phyloP scores from a whole-genome alignment of 2,797 vertebrate species.

The Esox masquinongy region DNA sequence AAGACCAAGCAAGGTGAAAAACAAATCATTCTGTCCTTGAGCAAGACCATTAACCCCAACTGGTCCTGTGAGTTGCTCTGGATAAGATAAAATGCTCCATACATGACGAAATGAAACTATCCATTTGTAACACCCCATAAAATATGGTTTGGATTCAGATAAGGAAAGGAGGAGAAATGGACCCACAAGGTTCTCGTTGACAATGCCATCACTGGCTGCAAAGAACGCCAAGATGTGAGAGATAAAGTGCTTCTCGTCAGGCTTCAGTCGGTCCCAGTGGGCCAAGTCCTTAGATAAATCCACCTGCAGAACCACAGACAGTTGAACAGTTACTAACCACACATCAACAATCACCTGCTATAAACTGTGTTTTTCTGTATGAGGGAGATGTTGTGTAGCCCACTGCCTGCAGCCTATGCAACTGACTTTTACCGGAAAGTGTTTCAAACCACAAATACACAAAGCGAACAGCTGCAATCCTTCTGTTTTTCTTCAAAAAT shows the following conservation, averaged over 20 bases:
- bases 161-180: neutral
- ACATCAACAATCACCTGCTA: neutral
- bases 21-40: too few species aligned
- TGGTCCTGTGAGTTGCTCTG: too few species aligned
- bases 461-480: neutral
- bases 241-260: conserved; percentile 79
- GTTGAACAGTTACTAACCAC: neutral
- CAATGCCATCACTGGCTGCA: conserved; percentile 83
- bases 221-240: conserved; percentile 81
- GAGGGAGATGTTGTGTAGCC: neutral
- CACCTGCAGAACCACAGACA: conserved; percentile 60
- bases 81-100: too few species aligned
- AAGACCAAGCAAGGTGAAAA: too few species aligned
- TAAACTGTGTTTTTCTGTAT: neutral
- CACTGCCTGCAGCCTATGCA: neutral
- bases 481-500: conserved; percentile 5
- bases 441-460: neutral
- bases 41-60: too few species aligned
- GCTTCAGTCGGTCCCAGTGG: conserved; percentile 78
- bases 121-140: neutral
- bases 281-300: conserved; percentile 79
- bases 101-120: too few species aligned
- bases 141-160: neutral
- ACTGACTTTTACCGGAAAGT: neutral
- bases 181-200: conserved; percentile 82